Percentiles rank a stretch among this genome's conserved stretches.
Conservation (phyloP, 2,888 invertebrate genomes). For the Stomorhina lunata region DNA sequence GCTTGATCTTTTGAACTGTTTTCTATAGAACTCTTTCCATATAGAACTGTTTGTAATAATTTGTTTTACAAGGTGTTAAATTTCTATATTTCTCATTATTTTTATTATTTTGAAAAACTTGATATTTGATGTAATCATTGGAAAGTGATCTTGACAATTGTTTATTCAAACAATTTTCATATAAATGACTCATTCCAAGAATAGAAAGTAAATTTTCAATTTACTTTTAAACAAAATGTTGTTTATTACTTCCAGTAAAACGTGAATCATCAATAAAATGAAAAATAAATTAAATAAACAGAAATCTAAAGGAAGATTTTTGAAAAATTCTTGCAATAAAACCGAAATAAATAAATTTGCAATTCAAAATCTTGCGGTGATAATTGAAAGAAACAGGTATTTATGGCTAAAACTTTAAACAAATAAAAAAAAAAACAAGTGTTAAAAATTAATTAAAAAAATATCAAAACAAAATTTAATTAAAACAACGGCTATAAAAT, state of each 20-base stretch:
- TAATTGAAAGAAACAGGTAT: slow-evolving; percentile 1
- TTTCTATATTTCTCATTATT: too few species aligned
- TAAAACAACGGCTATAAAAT: too few species aligned
- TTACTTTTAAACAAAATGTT: slow-evolving; percentile 15
- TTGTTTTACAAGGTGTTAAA: too few species aligned
- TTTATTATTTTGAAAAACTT: background rate
- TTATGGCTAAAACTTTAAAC: background rate
- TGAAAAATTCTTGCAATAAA: slow-evolving; percentile 33
- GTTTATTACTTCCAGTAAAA: slow-evolving; percentile 18
- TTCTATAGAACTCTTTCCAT: too few species aligned
- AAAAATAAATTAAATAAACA: slow-evolving; percentile 1
- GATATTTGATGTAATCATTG: background rate
- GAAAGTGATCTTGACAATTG: slow-evolving; percentile 22
- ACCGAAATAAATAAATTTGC: slow-evolving; percentile 14
- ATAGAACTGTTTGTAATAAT: too few species aligned
- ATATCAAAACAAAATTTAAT: background rate
- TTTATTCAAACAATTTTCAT: background rate
- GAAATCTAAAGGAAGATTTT: background rate
- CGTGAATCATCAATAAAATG: slow-evolving; percentile 27
- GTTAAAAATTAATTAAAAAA: background rate
- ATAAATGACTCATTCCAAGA: slow-evolving; percentile 41
- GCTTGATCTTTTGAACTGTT: too few species aligned
- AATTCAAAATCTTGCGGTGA: slow-evolving; percentile 18
- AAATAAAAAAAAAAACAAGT: background rate
- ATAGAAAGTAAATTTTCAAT: slow-evolving; percentile 38